Conservation (phyloP, 2,113 vertebrate genomes). For the Phylloscopus trochiloides region DNA sequence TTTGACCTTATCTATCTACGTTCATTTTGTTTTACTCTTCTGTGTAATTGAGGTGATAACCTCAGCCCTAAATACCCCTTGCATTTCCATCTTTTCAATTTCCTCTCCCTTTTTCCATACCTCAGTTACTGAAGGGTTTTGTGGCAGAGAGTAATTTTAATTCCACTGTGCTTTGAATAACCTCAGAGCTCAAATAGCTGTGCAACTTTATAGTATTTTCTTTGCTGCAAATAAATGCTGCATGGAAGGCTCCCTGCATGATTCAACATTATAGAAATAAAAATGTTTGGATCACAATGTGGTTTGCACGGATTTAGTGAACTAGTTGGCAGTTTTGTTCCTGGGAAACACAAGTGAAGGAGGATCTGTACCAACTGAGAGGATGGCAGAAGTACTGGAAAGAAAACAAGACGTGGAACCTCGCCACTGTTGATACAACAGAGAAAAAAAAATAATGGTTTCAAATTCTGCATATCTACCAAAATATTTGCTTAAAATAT, state of each 20-base stretch:
- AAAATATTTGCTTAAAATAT: not conserved
- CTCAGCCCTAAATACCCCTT: slow-evolving; percentile 16
- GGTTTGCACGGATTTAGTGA: not conserved
- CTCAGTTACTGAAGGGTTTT: not conserved
- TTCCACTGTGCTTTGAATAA: not conserved
- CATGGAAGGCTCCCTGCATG: not conserved
- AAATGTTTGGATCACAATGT: not conserved
- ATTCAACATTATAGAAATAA: not conserved
- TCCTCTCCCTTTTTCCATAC: not conserved
- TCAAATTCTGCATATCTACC: not conserved
- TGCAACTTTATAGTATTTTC: not conserved
- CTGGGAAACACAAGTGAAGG: not conserved
- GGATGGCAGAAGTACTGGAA: not conserved
- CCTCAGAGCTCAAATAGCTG: not conserved
- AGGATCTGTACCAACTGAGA: not conserved
- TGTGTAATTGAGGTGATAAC: slow-evolving; percentile 58
- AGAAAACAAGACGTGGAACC: not conserved
- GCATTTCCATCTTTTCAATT: slow-evolving; percentile 51
- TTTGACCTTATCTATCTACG: not conserved
- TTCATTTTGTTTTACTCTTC: slow-evolving; percentile 41
- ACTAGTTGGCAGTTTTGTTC: not conserved
- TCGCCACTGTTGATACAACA: not conserved
- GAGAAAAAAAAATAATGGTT: not conserved
- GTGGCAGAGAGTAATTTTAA: slow-evolving; percentile 5
- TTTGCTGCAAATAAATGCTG: not conserved